Conservation (phyloP, 2,888 invertebrate species). For the Theretra japonica region DNA sequence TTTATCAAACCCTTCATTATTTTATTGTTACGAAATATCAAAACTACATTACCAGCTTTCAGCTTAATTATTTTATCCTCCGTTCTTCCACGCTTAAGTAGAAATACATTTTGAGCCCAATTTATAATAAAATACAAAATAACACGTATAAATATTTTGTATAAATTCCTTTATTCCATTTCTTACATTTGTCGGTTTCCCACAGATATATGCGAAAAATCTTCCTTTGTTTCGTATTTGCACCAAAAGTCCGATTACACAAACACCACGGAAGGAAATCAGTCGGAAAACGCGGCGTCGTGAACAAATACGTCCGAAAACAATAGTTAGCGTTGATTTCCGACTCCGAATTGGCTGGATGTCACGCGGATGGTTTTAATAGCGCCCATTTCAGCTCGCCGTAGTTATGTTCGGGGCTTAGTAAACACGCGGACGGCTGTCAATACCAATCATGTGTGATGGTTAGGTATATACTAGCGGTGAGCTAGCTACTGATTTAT, state of each 20-base stretch:
- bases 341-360: constrained; percentile 39
- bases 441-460: constrained; percentile 36
- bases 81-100: too few relatives aligned
- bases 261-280: constrained; percentile 6
- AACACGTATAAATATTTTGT: too few relatives aligned
- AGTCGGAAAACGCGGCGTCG: not conserved
- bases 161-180: too few relatives aligned
- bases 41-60: too few relatives aligned
- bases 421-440: constrained; percentile 35
- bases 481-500: not conserved
- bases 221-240: not conserved
- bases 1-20: not conserved
- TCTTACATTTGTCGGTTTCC: too few relatives aligned
- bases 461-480: not conserved
- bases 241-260: not conserved
- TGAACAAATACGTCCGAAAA: not conserved
- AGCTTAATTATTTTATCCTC: too few relatives aligned
- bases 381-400: constrained; percentile 34
- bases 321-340: constrained; percentile 28
- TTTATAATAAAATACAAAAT: too few relatives aligned
- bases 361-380: constrained; percentile 42
- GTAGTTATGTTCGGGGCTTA: constrained; percentile 35
- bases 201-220: not conserved
- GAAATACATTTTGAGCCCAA: too few relatives aligned
- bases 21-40: too few relatives aligned